These are phyloP conservation scores for Entomyzon cyanotis DNA, from an alignment of 2,113 vertebrate genomes.

Conservation along the genomic window DNA sequence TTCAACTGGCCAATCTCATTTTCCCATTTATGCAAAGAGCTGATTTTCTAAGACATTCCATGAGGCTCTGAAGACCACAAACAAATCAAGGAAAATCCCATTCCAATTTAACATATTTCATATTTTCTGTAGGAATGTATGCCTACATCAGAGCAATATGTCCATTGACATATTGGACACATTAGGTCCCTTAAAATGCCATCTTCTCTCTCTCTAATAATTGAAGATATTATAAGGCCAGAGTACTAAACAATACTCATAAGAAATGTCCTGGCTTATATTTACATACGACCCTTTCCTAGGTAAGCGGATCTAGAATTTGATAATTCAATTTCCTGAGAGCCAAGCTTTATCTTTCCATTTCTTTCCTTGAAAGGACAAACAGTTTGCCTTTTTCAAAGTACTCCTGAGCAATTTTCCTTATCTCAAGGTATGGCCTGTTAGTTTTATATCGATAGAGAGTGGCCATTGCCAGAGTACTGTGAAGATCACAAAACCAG, in stretches of 20 bases:
- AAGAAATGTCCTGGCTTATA: neutral
- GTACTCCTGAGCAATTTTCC: neutral
- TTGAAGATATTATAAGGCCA: neutral
- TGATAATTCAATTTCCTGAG: neutral
- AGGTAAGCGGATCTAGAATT: neutral
- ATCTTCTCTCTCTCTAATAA: neutral
- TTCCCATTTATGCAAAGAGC: neutral
- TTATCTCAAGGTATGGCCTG: neutral
- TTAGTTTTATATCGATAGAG: neutral
- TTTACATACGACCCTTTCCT: neutral
- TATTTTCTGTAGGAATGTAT: neutral
- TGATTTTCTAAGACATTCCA: neutral
- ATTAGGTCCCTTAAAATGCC: neutral
- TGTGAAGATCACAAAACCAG: neutral
- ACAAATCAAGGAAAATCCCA: neutral
- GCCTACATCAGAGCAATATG: neutral
- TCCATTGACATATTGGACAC: neutral
- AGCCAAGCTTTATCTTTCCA: neutral
- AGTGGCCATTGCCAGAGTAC: neutral
- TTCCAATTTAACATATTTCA: neutral
- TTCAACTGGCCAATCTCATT: neutral
- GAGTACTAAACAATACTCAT: neutral
- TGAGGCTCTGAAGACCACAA: neutral
- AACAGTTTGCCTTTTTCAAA: neutral
- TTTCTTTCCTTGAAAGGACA: neutral